Base-by-base conservation (phyloP, 2,113 vertebrate genomes). In the Sturnus vulgaris region DNA sequence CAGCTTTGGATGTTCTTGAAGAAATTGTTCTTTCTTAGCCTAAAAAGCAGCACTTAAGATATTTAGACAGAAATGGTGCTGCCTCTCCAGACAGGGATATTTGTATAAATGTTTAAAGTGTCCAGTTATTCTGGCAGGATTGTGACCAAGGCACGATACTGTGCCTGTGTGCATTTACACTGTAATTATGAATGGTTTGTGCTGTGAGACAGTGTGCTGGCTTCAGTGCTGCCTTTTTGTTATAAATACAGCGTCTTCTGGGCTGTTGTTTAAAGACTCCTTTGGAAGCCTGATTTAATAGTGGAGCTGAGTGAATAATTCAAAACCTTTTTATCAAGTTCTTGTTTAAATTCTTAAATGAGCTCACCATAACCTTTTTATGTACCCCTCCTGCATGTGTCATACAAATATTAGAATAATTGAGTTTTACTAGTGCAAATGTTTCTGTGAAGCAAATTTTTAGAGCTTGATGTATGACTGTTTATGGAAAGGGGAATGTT, bases 321-420 rank as follows among this genome's bases (percentile, higher is more conserved):
- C 56, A 96, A 66, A 81, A 92, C 37, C 69, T 96, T 95, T 96
- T 88, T 95, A 90, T 82, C 86, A 92, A 93, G 79, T 88, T 35
- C 79, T 84, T 97, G 94, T 97, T 93, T 96, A 94, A 96, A 96
- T 94, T 96, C 93, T 95, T 90, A 93, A 93, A 88, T 96, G 92
- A 96, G 94, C 96, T 96, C 94, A 96, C 88, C 65, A 12, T 96
- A 97, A 94, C 85, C 93, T 96, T 81, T 88, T 90, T 82, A 56
- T 88, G 72, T 56, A 88, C 72, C 76, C 86, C 69, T 95, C 85
- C 93, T 92, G 77, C 77, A 42, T 90, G 87, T 95, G 94, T 96
- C 92, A 95, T 88, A 93, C 95, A 96, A 82, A 90, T 81, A 96
- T 78, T 93, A 95, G 76, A 97, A 92, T 95, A 96, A 94, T 96